Evolutionary conservation across 2,888 invertebrate species (phyloP).

Genomic region (Platerodrilus igneus): DNA sequence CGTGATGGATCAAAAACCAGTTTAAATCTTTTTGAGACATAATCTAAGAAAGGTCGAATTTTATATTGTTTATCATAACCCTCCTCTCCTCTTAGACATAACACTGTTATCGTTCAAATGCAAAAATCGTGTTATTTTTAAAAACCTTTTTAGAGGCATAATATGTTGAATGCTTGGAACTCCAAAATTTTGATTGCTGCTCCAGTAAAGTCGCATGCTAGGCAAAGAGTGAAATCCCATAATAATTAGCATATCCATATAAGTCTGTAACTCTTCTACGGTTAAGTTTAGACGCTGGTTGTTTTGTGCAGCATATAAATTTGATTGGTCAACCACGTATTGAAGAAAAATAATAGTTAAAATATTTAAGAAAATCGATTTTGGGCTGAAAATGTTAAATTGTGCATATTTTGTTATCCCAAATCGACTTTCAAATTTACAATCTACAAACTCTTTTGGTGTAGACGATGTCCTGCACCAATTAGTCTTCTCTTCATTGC

Average conservation of each 20-base stretch:
- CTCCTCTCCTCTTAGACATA: no score
- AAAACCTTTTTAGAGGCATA: no score
- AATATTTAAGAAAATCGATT: neutral
- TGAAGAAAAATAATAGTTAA: neutral
- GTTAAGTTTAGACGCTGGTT: no score
- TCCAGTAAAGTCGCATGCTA: no score
- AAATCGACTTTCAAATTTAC: neutral
- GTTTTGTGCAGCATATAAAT: constrained; percentile 11
- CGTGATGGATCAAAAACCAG: constrained; percentile 8
- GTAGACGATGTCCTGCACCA: neutral
- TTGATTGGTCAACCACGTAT: constrained; percentile 4
- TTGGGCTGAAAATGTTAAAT: constrained; percentile 2
- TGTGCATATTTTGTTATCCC: neutral
- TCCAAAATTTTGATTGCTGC: no score
- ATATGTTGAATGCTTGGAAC: constrained; percentile 14
- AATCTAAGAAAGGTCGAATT: constrained; percentile 12
- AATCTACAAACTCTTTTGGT: no score
- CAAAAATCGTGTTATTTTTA: no score
- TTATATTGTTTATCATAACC: constrained; percentile 19
- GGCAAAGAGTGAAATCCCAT: no score
- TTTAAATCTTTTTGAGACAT: constrained; percentile 3
- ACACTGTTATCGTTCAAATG: no score
- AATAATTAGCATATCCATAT: constrained; percentile 9
- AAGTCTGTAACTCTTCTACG: constrained; percentile 10
- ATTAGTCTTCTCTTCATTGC: constrained; percentile 1